phyloP scores from a whole-genome alignment of 2,888 invertebrate species.

The Clistopyga incitator region DNA sequence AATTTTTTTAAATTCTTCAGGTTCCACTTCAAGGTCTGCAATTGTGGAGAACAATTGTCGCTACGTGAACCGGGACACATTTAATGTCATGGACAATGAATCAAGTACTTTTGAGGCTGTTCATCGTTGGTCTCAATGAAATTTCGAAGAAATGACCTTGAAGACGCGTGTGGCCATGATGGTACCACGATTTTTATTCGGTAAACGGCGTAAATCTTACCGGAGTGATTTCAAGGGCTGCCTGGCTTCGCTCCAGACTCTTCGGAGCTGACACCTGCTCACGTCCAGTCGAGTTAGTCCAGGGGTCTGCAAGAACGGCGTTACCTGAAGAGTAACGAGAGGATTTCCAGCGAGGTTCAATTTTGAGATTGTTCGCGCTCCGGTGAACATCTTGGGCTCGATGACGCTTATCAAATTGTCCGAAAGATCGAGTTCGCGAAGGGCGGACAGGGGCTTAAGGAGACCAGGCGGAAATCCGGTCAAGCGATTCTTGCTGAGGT shows the following conservation, averaged over 20 bases:
- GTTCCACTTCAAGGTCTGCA: no score
- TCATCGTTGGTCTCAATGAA: no score
- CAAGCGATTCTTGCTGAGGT: slow-evolving; percentile 88
- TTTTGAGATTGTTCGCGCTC: slow-evolving; percentile 88
- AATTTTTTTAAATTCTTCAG: not conserved
- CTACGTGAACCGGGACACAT: no score
- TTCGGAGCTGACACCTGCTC: slow-evolving; percentile 89
- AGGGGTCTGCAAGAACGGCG: slow-evolving; percentile 88
- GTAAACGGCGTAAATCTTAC: slow-evolving; percentile 67
- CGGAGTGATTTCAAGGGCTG: slow-evolving; percentile 78
- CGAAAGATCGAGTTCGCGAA: slow-evolving; percentile 90
- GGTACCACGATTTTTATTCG: no score
- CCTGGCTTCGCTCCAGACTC: slow-evolving; percentile 87
- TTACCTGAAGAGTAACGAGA: slow-evolving; percentile 88
- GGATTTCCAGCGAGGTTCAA: slow-evolving; percentile 91
- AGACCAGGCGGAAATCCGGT: slow-evolving; percentile 76
- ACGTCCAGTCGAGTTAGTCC: slow-evolving; percentile 89
- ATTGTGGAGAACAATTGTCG: no score
- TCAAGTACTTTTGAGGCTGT: no score
- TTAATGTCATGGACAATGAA: no score
- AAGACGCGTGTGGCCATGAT: no score
- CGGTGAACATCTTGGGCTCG: slow-evolving; percentile 88
- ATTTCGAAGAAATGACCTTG: not conserved
- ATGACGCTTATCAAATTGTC: slow-evolving; percentile 88
- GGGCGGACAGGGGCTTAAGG: slow-evolving; percentile 85